phyloP scores from a whole-genome alignment of 2,113 vertebrate species.

The Oreochromis tanganicae region DNA sequence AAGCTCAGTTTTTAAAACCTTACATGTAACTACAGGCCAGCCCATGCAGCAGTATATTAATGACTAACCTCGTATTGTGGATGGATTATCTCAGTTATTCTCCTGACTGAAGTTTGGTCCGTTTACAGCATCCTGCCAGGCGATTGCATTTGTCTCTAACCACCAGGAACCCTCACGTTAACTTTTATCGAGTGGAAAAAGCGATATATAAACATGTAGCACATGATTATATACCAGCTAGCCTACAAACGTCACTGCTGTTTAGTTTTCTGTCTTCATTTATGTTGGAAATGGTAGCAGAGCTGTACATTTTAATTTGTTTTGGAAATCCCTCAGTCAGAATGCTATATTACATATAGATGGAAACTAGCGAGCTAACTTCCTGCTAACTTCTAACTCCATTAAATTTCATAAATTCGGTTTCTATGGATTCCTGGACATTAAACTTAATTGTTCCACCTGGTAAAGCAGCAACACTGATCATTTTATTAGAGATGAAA shows the following conservation, averaged over 20 bases:
- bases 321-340: not conserved
- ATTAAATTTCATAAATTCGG: rapidly evolving
- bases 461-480: not conserved
- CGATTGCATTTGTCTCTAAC: rapidly evolving
- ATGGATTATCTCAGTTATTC: not conserved
- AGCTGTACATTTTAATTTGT: not conserved
- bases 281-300: not conserved
- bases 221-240: not conserved
- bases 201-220: not conserved
- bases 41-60: not conserved
- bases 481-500: not conserved
- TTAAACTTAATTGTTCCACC: not conserved
- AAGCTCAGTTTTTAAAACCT: not conserved
- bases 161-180: not conserved
- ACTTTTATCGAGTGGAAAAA: not conserved
- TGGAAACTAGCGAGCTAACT: not conserved
- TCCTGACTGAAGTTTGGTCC: not conserved
- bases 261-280: not conserved
- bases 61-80: rapidly evolving
- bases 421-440: not conserved
- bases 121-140: rapidly evolving
- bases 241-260: not conserved
- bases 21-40: not conserved
- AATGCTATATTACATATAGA: not conserved
- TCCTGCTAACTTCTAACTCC: not conserved